A percentile compares a stretch with the other conserved stretches of the same genome.
Conservation (phyloP, 2,113 vertebrate species). For the Himantopus leucocephalus region DNA sequence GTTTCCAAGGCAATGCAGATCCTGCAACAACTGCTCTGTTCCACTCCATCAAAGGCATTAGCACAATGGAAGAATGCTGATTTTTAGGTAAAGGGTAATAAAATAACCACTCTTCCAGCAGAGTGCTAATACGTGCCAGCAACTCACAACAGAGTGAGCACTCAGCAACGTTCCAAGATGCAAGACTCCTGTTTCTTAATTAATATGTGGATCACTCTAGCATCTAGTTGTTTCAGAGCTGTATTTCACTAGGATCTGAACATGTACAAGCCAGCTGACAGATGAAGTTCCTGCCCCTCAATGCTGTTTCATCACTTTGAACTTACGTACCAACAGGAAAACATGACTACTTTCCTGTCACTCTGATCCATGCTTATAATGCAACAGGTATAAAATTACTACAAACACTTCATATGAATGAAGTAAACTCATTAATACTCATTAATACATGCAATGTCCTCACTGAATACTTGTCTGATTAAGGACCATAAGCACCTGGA, state of each 20-base stretch:
- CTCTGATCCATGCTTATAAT: not conserved
- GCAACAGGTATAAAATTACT: rapidly evolving
- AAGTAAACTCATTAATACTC: not conserved
- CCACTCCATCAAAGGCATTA: not conserved
- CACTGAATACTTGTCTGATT: not conserved
- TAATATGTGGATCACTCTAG: rapidly evolving
- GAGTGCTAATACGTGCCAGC: not conserved
- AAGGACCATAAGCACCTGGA: not conserved
- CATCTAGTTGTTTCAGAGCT: not conserved
- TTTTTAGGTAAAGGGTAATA: not conserved
- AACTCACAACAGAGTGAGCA: not conserved
- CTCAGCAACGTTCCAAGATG: not conserved
- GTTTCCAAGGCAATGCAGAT: not conserved
- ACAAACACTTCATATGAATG: rapidly evolving
- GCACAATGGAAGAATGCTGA: not conserved
- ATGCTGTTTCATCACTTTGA: not conserved
- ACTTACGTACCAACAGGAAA: not conserved
- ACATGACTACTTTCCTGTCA: rapidly evolving
- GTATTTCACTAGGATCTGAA: not conserved
- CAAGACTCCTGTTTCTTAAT: not conserved
- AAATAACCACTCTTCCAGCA: not conserved
- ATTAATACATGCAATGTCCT: not conserved
- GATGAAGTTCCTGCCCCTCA: not conserved
- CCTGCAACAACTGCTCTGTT: not conserved
- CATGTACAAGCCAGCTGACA: rapidly evolving